These are phyloP conservation scores for Mustelus asterias DNA, from an alignment of 2,113 vertebrate genomes.

Conservation along the genomic window DNA sequence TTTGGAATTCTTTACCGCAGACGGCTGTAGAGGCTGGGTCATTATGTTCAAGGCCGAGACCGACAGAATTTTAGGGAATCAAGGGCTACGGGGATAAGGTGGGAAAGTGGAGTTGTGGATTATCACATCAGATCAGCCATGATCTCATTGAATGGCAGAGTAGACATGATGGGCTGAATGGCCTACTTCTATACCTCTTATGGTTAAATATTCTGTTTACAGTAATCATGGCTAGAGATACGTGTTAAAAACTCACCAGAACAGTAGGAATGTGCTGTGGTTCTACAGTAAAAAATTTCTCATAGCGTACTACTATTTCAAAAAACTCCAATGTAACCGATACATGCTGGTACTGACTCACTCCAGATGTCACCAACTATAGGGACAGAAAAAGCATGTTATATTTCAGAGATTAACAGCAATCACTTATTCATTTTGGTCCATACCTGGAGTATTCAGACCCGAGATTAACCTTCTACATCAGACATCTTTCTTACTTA, in stretches of 20 bases:
- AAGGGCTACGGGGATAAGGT: too few species aligned
- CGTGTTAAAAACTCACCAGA: conserved; percentile 65
- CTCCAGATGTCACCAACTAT: conserved; percentile 84
- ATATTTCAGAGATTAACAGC: background rate
- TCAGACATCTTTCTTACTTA: background rate
- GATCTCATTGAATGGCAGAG: too few species aligned
- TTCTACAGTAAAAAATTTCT: conserved; percentile 94
- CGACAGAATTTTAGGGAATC: too few species aligned
- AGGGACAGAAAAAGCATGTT: conserved; percentile 32
- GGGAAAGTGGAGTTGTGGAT: too few species aligned
- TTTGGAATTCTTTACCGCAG: too few species aligned
- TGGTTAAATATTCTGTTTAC: too few species aligned
- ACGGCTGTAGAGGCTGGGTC: too few species aligned
- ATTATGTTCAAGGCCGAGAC: too few species aligned
- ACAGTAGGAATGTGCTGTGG: conserved; percentile 90
- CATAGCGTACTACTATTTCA: conserved; percentile 90
- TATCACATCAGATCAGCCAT: too few species aligned
- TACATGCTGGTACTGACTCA: conserved; percentile 86
- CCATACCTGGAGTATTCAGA: too few species aligned
- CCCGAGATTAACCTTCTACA: background rate
- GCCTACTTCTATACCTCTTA: too few species aligned
- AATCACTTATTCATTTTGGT: background rate
- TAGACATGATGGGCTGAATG: too few species aligned
- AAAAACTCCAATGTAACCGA: conserved; percentile 95
- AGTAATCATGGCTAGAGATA: background rate